Evolutionary conservation across 1,140 invertebrate species (phyloP).

Genomic region (Pollicipes pollicipes): DNA sequence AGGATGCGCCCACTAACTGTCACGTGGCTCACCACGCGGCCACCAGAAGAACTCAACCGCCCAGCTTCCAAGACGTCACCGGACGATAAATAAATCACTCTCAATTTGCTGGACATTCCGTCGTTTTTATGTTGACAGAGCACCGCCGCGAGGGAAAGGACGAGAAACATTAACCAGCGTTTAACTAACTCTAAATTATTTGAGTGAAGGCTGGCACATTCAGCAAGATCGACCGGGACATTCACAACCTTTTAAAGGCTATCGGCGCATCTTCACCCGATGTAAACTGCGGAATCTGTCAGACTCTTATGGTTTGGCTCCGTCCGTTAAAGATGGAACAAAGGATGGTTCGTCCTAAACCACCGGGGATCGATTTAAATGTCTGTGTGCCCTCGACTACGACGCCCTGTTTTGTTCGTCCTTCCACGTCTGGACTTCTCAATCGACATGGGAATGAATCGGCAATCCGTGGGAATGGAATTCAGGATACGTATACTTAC

Average conservation of each 20-base stretch:
- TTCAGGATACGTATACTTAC: no score
- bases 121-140: not conserved
- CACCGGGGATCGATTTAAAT: no score
- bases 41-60: not conserved
- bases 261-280: not conserved
- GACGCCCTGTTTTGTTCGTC: no score
- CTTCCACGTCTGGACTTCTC: no score
- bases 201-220: not conserved
- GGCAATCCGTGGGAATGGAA: no score
- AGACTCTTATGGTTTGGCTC: not conserved
- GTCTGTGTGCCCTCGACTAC: no score
- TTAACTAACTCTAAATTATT: conserved; percentile 1
- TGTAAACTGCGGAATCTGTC: not conserved
- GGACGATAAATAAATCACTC: not conserved
- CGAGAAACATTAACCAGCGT: not conserved
- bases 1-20: not conserved
- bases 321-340: not conserved
- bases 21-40: not conserved
- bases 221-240: not conserved
- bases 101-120: not conserved
- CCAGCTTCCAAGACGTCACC: not conserved
- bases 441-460: no score
- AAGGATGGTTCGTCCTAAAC: not conserved
- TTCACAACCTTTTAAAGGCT: not conserved
- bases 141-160: not conserved